Evolutionary conservation across 2,888 invertebrate species (phyloP).

Genomic region (Amiota communis): DNA sequence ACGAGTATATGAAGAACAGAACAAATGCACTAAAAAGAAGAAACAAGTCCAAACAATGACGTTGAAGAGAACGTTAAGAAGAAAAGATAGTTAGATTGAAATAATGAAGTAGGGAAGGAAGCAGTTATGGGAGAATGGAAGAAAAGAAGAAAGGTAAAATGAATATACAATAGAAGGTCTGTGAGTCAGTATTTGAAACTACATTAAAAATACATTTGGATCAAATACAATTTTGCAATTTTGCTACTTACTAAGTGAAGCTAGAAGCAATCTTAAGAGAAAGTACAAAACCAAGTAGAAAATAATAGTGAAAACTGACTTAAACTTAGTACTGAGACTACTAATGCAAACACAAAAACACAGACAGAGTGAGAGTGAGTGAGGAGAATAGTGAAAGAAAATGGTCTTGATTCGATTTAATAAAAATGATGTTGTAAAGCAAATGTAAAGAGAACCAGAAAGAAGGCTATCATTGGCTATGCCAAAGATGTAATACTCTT

Average conservation of each 20-base stretch:
- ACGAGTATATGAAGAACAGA: background rate
- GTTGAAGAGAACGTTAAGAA: background rate
- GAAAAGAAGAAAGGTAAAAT: background rate
- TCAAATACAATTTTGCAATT: conserved; percentile 18
- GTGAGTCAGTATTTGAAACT: background rate
- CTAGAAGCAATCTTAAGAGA: background rate
- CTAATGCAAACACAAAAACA: too few relatives aligned
- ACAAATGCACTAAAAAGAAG: background rate
- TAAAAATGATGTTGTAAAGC: too few relatives aligned
- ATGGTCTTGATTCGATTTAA: too few relatives aligned
- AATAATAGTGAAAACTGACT: too few relatives aligned
- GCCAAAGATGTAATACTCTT: too few relatives aligned
- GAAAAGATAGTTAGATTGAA: background rate
- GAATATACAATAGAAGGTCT: background rate
- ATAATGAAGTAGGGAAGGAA: background rate
- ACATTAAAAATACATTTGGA: conserved; percentile 19
- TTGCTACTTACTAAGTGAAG: conserved; percentile 1
- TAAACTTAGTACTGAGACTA: too few relatives aligned
- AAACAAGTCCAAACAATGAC: background rate
- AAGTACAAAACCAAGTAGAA: background rate
- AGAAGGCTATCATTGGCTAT: too few relatives aligned
- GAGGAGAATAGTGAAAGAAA: too few relatives aligned
- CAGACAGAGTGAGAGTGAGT: too few relatives aligned
- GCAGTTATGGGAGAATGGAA: background rate
- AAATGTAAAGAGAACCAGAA: too few relatives aligned